Evolutionary conservation across 2,113 vertebrate genomes (phyloP), one percentile per base, ranked within the genome.

Genomic region (Bagarius yarrelli): DNA sequence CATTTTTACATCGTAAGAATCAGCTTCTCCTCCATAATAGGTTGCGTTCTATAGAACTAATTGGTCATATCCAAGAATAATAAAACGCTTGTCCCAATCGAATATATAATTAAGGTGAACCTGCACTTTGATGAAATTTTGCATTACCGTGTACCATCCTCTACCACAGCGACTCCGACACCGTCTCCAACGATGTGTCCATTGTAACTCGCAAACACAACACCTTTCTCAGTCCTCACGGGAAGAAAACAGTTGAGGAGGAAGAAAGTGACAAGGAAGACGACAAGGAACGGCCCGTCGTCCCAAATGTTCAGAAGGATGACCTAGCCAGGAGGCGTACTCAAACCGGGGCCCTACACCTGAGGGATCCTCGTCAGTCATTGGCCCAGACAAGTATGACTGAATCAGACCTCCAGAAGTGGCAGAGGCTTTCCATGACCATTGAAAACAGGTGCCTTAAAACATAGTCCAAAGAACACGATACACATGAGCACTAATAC

Each of bases 361-460:
- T 89, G 13, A 92, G 73, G 36, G 93, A 93, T n/a, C 89, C 91
- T 73, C 89, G 66, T 0, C 77, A 63, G 0, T 88, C 83, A 86
- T 95, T 95, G 87, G 87, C 89, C 57, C 89, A 89, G 71, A 81
- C 91, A 1, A 86, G 89, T 83, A 94, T 97, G 87, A 97, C 95
- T 82, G 92, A 93, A 88, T 93, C 95, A 18, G 96, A 98, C 87
- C 76, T 96, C 90, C 92, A 96, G 89, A 97, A 93, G 1, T 98
- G 97, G 96, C 92, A 96, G 89, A 95, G 94, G 64, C 86, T 98
- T 83, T 95, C 93, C 88, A 91, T 97, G 82, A 94, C 92, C 83
- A 92, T 90, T 82, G 93, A 96, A 80, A 86, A 88, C 84, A 99
- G 97, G 97, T 99, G 95, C 79, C 25, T 74, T 13, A 14, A 60